Evolutionary conservation across 2,113 vertebrate species (phyloP), one percentile per base, ranked within the genome.

Genomic region (Melanerpes formicivorus): DNA sequence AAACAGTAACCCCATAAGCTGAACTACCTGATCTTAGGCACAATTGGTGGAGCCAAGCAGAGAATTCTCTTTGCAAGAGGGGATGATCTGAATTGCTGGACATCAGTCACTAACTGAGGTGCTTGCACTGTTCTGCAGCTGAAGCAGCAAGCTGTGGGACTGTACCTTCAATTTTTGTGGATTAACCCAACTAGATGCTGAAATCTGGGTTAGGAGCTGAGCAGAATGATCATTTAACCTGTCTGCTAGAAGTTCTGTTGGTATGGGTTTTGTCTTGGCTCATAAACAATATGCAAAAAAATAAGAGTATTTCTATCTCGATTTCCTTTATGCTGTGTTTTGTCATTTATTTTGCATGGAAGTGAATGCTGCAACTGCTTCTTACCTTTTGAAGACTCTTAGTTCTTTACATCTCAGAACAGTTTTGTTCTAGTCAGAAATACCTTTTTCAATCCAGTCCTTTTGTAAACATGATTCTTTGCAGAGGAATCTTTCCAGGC

Each of bases 381-480:
- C 59, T 64, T 81, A 44, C 21, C 19, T 82, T 70, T 56, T 52
- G 25, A 52, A 83, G 30, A 34, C 46, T 73, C 12, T 85, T 63
- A 83, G 37, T 91, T 87, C 27, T 82, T 14, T 60, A 1, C 32
- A 30, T 78, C 37, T 82, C 80, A 44, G 18, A 84, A 87, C 26
- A 79, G 46, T 44, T 79, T 69, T 80, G 40, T 92, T 92, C 48
- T 83, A 74, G 17, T 74, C 55, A 87, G 62, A 52, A 93, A 77
- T 80, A 83, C 4, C 14, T 6, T 89, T 82, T 85, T 73, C 27
- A 77, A 2, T 21, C 80, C 16, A 88, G 56, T 70, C 48, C 7
- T 37, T 56, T 80, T 80, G 11, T 90, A 87, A 89, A 59, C 19
- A 40, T 42, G 42, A 75, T 42, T 34, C 40, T 40, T 40, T 40